Evolutionary conservation across 2,888 invertebrate genomes (phyloP).

Genomic region (Drosophila suboccidentalis): DNA sequence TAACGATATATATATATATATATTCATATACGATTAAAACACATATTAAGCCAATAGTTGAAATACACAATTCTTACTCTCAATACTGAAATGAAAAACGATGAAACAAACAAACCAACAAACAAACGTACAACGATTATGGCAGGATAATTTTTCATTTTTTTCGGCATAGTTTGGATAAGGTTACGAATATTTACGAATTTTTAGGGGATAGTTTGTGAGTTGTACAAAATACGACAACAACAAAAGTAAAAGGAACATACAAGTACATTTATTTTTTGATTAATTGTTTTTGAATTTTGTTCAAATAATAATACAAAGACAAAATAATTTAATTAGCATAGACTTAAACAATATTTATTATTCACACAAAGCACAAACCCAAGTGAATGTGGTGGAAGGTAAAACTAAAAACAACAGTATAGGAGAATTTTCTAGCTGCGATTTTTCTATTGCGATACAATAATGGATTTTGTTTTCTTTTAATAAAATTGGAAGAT

Average conservation of each 20-base stretch:
- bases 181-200: slow-evolving; percentile 38
- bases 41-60: slow-evolving; percentile 76
- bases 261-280: slow-evolving; percentile 40
- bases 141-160: slow-evolving; percentile 53
- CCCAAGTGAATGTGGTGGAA: slow-evolving; percentile 26
- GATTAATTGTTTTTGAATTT: slow-evolving; percentile 54
- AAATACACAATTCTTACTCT: slow-evolving; percentile 61
- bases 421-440: slow-evolving; percentile 25
- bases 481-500: not conserved
- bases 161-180: slow-evolving; percentile 5
- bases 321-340: slow-evolving; percentile 20
- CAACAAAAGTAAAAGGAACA: slow-evolving; percentile 43
- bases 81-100: slow-evolving; percentile 42
- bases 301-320: slow-evolving; percentile 46
- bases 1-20: slow-evolving; percentile 54
- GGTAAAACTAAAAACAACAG: slow-evolving; percentile 2
- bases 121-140: slow-evolving; percentile 78
- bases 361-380: slow-evolving; percentile 34
- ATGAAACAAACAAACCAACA: slow-evolving; percentile 56
- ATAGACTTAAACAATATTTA: slow-evolving; percentile 25
- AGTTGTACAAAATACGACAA: slow-evolving; percentile 57
- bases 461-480: slow-evolving; percentile 2
- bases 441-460: slow-evolving; percentile 20
- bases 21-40: slow-evolving; percentile 55
- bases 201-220: slow-evolving; percentile 35